Evolutionary conservation across 2,888 invertebrate genomes (phyloP).

Genomic region (Anoplius nigerrimus): DNA sequence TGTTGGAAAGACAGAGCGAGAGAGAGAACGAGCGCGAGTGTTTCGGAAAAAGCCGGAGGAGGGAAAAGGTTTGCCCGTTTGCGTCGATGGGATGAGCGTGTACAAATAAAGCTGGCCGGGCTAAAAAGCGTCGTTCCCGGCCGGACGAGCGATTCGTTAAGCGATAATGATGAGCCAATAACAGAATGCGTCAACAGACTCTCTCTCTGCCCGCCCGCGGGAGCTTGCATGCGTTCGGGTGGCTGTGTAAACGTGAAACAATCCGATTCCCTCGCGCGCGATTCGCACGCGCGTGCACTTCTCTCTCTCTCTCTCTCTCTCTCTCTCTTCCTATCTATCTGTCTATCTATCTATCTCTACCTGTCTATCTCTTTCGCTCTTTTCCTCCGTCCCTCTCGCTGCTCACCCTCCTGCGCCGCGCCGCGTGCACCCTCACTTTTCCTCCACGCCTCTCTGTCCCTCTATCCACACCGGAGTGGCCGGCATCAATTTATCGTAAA

Average conservation of each 20-base stretch:
- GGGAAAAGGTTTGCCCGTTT: neutral
- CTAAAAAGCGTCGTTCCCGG: conserved; percentile 47
- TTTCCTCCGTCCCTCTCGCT: conserved; percentile 8
- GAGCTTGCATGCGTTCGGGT: conserved; percentile 1
- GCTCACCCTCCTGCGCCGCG: conserved; percentile 10
- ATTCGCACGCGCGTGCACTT: conserved; percentile 1
- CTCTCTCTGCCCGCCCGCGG: conserved; percentile 6
- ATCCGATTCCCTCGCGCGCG: conserved; percentile 56
- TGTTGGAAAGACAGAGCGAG: neutral
- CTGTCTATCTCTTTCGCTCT: neutral
- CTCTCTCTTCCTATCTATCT: neutral
- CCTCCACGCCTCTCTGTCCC: too few relatives aligned
- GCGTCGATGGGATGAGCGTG: conserved; percentile 14
- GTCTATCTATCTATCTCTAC: neutral
- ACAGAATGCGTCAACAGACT: conserved; percentile 65
- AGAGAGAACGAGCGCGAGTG: neutral
- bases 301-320: conserved; percentile 14
- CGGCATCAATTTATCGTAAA: conserved; percentile 69
- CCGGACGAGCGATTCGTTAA: conserved; percentile 65
- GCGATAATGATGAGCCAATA: conserved; percentile 71
- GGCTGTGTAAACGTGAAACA: conserved; percentile 65
- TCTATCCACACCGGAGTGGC: neutral
- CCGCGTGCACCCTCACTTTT: conserved; percentile 14
- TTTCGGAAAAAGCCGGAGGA: neutral
- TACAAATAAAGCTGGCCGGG: conserved; percentile 47